Evolutionary conservation across 2,888 invertebrate species (phyloP).

Genomic region (Drosophila quinaria): DNA sequence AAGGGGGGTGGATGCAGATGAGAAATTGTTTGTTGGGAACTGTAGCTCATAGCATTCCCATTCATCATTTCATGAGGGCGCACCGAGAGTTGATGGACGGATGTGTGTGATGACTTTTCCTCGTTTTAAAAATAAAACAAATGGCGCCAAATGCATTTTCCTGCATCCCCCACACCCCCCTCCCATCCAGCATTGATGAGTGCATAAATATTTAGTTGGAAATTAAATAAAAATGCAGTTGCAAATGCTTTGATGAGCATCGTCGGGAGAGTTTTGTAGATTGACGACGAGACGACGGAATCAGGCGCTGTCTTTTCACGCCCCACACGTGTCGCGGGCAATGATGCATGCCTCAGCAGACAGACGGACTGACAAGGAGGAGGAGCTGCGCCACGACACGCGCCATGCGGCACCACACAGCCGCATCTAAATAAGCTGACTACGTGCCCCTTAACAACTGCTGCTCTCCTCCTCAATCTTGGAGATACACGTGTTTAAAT

Average conservation of each 20-base stretch:
- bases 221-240: conserved; percentile 47
- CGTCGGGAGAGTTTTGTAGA: conserved; percentile 9
- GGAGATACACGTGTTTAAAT: not conserved
- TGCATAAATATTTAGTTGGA: conserved; percentile 65
- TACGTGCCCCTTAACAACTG: not conserved
- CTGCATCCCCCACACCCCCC: conserved; percentile 38
- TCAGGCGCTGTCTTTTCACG: conserved; percentile 51
- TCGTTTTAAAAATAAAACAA: conserved; percentile 71
- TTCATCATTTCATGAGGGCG: conserved; percentile 64
- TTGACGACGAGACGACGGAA: conserved; percentile 15
- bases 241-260: conserved; percentile 53
- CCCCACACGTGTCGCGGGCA: conserved; percentile 70
- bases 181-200: not conserved
- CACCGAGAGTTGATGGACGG: conserved; percentile 70
- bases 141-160: conserved; percentile 75
- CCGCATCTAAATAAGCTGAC: conserved; percentile 18
- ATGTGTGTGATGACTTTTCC: conserved; percentile 76
- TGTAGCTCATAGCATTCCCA: conserved; percentile 47
- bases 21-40: conserved; percentile 21
- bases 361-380: conserved; percentile 14
- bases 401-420: conserved; percentile 40
- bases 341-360: conserved; percentile 50
- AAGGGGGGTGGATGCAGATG: not conserved
- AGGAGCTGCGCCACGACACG: conserved; percentile 37
- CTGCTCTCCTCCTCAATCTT: not conserved